Base-by-base conservation (phyloP, 2,113 vertebrate genomes). In the Podarcis raffonei region DNA sequence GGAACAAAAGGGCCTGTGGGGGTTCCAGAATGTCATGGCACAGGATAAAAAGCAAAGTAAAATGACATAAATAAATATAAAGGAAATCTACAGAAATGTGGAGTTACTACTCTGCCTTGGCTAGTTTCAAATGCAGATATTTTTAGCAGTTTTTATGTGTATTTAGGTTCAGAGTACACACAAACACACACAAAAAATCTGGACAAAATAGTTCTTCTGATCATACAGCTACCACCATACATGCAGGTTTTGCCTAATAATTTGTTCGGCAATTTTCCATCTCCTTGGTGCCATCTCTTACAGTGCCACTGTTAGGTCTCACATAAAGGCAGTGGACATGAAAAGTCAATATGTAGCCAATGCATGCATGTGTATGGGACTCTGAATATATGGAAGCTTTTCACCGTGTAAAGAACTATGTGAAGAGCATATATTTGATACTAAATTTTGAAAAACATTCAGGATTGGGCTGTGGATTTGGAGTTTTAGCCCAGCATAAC, bases 11-110 rank as follows among this genome's bases (percentile, higher is more conserved):
- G 25, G 57, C 20, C 81, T 85, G 15, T 15, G 3, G 2, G 25
- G 39, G 75, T 83, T 79, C 68, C 0, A 0, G 89, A 81, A 42
- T 35, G 76, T 9, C 37, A 59, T 81, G 69, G 48, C 79, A 37
- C 81, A 62, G 59, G 74, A n/a, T 59, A 27, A 89, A 81, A 4
- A 72, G 48, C 48, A 53, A 53, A 5, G 12, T 1, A 69, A 86
- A 77, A 82, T 68, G 80, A 37, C 53, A 86, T 37, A 84, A 11
- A 87, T n/a, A 57, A 79, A 48, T 42, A 42, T 48, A 85, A 0
- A 91, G 66, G 42, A 79, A 32, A 35, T 39, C 37, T 75, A 15
- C 81, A 80, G 25, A 77, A 89, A 90, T 37, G 81, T 5, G 23
- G 30, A 3, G 65, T 16, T 39, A 76, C 30, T 74, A 39, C 32